Percentiles rank a stretch among this genome's conserved stretches.
Conservation (phyloP, 2,797 vertebrate species). For the Taenioides sp. region DNA sequence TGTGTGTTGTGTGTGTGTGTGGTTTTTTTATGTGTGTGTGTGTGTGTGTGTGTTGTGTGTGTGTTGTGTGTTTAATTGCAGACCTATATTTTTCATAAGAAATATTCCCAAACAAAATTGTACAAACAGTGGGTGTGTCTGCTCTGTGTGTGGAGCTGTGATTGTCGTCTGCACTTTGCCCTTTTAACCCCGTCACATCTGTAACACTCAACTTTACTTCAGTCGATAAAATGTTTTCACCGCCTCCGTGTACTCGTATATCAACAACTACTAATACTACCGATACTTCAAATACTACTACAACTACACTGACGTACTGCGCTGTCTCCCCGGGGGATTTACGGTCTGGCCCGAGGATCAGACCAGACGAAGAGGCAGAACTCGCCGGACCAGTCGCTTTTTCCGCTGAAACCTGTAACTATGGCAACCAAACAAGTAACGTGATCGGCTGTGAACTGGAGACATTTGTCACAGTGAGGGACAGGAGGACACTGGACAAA, state of each 20-base stretch:
- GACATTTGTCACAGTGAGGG: no score
- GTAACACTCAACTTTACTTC: not conserved
- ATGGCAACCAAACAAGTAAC: constrained; percentile 69
- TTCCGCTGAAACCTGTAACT: constrained; percentile 72
- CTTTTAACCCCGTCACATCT: not conserved
- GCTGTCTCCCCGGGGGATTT: not conserved
- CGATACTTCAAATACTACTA: not conserved
- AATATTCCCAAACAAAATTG: no score
- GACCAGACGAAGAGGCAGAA: constrained; percentile 63
- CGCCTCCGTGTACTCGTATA: not conserved
- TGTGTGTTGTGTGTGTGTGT: no score
- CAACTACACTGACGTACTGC: not conserved
- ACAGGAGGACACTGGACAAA: no score
- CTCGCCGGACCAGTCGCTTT: constrained; percentile 67
- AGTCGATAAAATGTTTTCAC: not conserved
- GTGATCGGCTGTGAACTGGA: no score
- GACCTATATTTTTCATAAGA: no score
- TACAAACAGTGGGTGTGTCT: no score
- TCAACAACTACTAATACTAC: not conserved
- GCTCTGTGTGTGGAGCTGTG: no score
- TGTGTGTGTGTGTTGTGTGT: no score
- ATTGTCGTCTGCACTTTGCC: no score
- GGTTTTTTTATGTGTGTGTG: no score
- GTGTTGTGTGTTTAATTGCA: no score
- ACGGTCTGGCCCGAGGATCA: not conserved